phyloP scores from a whole-genome alignment of 1,140 invertebrate genomes.

The Sinonovacula constricta region DNA sequence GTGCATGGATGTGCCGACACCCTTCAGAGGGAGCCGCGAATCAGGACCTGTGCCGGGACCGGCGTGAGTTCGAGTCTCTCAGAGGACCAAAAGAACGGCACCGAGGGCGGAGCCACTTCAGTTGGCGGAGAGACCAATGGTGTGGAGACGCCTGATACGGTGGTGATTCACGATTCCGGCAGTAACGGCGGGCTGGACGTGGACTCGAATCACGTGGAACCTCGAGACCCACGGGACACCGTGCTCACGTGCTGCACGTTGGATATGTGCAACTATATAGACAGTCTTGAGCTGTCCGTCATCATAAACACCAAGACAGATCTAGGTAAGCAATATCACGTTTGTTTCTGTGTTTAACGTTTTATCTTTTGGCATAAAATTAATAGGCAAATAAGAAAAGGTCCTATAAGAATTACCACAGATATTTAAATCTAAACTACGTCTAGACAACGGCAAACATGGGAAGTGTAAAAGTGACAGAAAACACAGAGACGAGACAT shows the following conservation, averaged over 20 bases:
- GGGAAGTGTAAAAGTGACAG: too few relatives aligned
- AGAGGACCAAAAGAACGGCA: not conserved
- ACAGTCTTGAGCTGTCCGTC: slow-evolving; percentile 26
- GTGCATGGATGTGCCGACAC: slow-evolving; percentile 43
- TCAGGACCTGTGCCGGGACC: slow-evolving; percentile 27
- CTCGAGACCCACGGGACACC: not conserved
- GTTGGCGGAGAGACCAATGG: not conserved
- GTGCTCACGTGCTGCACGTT: slow-evolving; percentile 35
- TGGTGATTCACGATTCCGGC: not conserved
- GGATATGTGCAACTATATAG: slow-evolving; percentile 45
- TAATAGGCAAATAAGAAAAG: too few relatives aligned
- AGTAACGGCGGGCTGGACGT: not conserved
- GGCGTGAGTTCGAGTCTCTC: not conserved
- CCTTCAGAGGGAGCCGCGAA: slow-evolving; percentile 36
- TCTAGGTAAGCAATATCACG: not conserved
- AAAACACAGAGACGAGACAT: too few relatives aligned
- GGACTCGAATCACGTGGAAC: slow-evolving; percentile 2
- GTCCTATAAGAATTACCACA: too few relatives aligned
- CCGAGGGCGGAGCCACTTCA: too few relatives aligned
- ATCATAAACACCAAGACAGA: slow-evolving; percentile 8
- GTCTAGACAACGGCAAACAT: too few relatives aligned
- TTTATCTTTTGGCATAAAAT: too few relatives aligned
- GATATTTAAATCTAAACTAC: too few relatives aligned
- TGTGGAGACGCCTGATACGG: slow-evolving; percentile 17
- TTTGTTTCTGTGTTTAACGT: too few relatives aligned